Evolutionary conservation across 2,113 vertebrate genomes (phyloP), one percentile per base, ranked within the genome.

Genomic region (Parus major): DNA sequence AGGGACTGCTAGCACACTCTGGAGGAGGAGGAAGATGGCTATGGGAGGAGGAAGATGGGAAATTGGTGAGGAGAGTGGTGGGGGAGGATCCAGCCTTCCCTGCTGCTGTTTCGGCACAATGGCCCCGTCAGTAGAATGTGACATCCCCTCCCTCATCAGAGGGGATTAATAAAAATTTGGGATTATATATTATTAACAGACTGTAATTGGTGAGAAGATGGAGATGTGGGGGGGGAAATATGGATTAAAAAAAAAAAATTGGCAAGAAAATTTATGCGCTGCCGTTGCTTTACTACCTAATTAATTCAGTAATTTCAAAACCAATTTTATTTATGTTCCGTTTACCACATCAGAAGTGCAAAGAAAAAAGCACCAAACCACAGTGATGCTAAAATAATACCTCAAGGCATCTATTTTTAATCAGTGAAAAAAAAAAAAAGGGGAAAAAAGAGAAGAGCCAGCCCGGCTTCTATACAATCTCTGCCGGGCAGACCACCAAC

Each of bases 241-340:
- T 87, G 93, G 94, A 96, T 95, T 93, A 42, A 69, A 82, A 90
- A 44, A 90, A 44, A 49, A 89, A 76, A 82, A 59, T 23, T 27
- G 92, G 95, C 88, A 75, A 94, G 95, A 73, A 97, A 97, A 98
- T 96, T 93, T 96, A 97, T 96, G 96, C 97, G 82, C 64, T 94
- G 85, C 84, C 33, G 22, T 91, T 57, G 90, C 96, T 97, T 98
- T 98, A 98, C 97, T 97, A 98, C 96, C 98, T 97, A 97, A 98
- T 98, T 98, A 98, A 98, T 98, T 98, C 97, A 97, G 98, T 97
- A 92, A 98, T 98, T 98, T 98, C 96, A 97, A 98, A 98, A 98
- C 97, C 97, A 97, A 98, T 98, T 98, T 98, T 98, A 98, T 98
- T 98, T 98, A 98, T 98, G 97, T 98, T 97, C 97, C 96, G 92